These are phyloP conservation scores for Montipora capricornis DNA, from an alignment of 64 coral and sea anemone species.

Conservation along the genomic window DNA sequence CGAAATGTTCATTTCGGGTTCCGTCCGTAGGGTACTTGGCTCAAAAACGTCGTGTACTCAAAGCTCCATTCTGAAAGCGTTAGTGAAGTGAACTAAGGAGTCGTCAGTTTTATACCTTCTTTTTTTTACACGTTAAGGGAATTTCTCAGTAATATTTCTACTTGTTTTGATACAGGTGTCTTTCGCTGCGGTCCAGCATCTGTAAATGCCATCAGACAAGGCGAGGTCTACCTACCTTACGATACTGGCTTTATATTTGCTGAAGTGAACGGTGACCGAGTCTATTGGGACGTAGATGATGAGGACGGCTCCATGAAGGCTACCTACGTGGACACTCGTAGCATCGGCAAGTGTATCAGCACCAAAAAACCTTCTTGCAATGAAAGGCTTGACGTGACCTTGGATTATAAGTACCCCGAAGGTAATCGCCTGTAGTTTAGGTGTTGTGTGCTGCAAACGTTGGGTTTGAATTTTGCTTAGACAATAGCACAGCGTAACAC, in stretches of 20 bases:
- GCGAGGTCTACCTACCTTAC: constrained; percentile 67
- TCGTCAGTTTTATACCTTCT: no score
- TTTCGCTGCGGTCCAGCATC: constrained; percentile 80
- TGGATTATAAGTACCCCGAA: constrained; percentile 50
- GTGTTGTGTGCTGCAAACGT: no score
- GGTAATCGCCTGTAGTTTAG: constrained; percentile 9
- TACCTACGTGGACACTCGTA: background rate
- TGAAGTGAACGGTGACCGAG: constrained; percentile 70
- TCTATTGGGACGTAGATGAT: constrained; percentile 70
- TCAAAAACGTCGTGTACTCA: no score
- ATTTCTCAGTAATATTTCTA: background rate
- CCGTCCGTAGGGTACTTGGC: no score
- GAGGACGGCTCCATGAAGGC: constrained; percentile 56
- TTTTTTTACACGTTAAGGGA: no score
- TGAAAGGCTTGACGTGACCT: constrained; percentile 36
- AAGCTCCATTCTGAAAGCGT: no score
- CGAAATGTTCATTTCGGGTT: no score
- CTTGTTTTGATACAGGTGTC: constrained; percentile 39
- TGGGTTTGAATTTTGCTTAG: no score
- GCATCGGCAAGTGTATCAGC: constrained; percentile 65
- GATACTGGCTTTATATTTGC: constrained; percentile 60
- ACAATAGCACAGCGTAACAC: no score
- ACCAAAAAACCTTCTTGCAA: constrained; percentile 51
- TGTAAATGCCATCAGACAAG: constrained; percentile 65
- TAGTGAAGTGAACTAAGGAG: no score